Evolutionary conservation across 2,113 vertebrate species (phyloP), one percentile per base, ranked within the genome.

Genomic region (Aviceda subcristata): DNA sequence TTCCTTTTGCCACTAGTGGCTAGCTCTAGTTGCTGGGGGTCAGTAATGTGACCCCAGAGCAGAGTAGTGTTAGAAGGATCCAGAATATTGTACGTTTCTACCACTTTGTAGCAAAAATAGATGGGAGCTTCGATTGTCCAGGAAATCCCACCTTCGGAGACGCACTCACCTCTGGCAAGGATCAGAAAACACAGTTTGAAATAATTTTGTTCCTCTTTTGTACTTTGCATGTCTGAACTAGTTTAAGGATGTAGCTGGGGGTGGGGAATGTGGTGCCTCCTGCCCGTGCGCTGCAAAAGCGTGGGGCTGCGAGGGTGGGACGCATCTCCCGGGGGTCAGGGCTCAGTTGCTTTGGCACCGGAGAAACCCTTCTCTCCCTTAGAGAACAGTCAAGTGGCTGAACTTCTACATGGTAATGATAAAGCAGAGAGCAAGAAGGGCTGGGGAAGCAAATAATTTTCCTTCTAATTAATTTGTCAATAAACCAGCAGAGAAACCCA

Each of bases 71-170:
- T 99, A 63, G 86, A 91, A 6, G 98, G 98, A 29, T 99, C 98
- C 94, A 99, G 96, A 48, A 99, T 97, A 64, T 97, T 91, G 85
- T 89, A 94, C 0, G 98, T 98, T 97, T 98, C 98, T 29, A 97
- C 97, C 21, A 98, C 98, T 92, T 98, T 98, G 93, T 98, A 98
- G 74, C 97, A 98, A 64, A 99, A 98, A 63, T 97, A 96, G 72
- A 98, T 98, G 69, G 98, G 98, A 63, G 98, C 98, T 94, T 98
- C 97, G 30, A 98, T 92, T 2, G 97, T 99, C 98, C 98, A 98
- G 75, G 97, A 97, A 60, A 97, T 95, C 7, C 98, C 98, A 7
- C 56, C 92, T 55, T 98, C 94, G 1, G 97, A 97, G 91, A 94
- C 14, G 32, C 83, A 97, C 90, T 99, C 98, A 15, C 94, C 97